Evolutionary conservation across 2,888 invertebrate species (phyloP).

Genomic region (Nysson spinosus): DNA sequence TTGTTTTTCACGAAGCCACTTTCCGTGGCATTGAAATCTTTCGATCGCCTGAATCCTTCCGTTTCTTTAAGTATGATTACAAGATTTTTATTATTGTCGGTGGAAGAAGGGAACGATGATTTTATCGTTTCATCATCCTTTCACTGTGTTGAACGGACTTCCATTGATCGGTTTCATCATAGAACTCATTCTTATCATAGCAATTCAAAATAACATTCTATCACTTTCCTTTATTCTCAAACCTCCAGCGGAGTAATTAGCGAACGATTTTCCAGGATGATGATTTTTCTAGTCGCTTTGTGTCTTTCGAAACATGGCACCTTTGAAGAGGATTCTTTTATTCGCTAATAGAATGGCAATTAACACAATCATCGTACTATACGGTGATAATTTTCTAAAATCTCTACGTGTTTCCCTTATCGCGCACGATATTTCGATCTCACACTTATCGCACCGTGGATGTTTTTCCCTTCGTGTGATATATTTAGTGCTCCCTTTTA

Average conservation of each 20-base stretch:
- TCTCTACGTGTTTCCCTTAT: not conserved
- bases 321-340: constrained; percentile 31
- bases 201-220: too few species aligned
- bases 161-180: too few species aligned
- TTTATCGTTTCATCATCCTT: too few species aligned
- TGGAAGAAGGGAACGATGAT: constrained; percentile 46
- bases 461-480: too few species aligned
- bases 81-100: constrained; percentile 20
- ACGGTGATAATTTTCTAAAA: too few species aligned
- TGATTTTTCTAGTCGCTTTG: too few species aligned
- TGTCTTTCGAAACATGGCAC: constrained; percentile 51
- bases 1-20: too few species aligned
- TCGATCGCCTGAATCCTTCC: constrained; percentile 33
- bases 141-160: too few species aligned
- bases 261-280: too few species aligned
- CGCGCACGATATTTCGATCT: not conserved
- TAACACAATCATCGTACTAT: constrained; percentile 11
- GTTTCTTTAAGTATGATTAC: constrained; percentile 21
- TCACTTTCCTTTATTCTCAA: too few species aligned
- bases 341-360: constrained; percentile 39
- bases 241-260: too few species aligned
- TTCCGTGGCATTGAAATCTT: constrained; percentile 34
- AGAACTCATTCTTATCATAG: too few species aligned
- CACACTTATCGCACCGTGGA: constrained; percentile 1
- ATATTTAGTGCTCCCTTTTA: not conserved